These are phyloP conservation scores for Agonopterix heracliana DNA, from an alignment of 2,888 invertebrate genomes.

Conservation along the genomic window DNA sequence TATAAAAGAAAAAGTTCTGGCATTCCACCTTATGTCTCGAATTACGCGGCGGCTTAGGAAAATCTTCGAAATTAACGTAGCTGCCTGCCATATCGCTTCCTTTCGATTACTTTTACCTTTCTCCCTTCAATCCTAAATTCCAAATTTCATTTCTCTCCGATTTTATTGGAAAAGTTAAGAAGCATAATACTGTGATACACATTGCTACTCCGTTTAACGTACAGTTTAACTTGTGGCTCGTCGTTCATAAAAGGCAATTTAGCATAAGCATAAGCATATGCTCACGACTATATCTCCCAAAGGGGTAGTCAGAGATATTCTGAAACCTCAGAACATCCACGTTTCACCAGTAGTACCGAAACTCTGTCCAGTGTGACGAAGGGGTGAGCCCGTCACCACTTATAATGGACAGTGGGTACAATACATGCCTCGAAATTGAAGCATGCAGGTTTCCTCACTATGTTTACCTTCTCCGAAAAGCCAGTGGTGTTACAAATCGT, in stretches of 20 bases:
- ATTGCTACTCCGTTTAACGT: conserved; percentile 18
- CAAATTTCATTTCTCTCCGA: conserved; percentile 66
- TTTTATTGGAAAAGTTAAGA: conserved; percentile 72
- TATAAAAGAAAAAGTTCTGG: too few species aligned
- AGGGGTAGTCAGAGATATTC: too few species aligned
- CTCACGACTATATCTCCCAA: too few species aligned
- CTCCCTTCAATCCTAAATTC: conserved; percentile 44
- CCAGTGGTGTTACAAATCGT: too few species aligned
- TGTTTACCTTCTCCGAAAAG: background rate
- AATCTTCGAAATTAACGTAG: conserved; percentile 47
- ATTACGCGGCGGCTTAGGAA: conserved; percentile 15
- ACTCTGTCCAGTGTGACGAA: too few species aligned
- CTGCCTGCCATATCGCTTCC: conserved; percentile 32
- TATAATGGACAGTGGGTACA: background rate
- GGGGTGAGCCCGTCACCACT: background rate
- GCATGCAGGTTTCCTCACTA: background rate
- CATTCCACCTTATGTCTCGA: too few species aligned
- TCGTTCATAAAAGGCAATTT: background rate
- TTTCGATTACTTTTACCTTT: conserved; percentile 52
- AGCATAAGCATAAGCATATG: too few species aligned
- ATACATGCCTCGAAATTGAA: background rate
- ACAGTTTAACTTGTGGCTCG: background rate
- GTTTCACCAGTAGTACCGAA: too few species aligned
- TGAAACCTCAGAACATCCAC: too few species aligned
- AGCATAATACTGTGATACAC: conserved; percentile 38